These are phyloP conservation scores for Ceramica pisi DNA, from an alignment of 2,888 invertebrate genomes.

Conservation along the genomic window DNA sequence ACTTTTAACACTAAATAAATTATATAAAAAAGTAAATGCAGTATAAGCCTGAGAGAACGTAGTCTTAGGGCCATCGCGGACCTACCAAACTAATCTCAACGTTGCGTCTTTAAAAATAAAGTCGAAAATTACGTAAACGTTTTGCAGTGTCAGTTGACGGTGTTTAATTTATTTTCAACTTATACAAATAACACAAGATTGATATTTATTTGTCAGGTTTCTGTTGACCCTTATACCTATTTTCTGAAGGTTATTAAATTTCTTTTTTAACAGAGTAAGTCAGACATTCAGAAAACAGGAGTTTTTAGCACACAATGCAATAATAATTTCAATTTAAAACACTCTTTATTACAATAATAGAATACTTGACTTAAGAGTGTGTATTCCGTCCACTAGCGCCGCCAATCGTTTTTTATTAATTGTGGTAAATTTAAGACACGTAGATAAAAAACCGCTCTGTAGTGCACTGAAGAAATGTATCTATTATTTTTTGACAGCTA, in stretches of 20 bases:
- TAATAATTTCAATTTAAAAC: neutral
- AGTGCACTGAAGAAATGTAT: too few relatives aligned
- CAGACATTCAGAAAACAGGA: slow-evolving; percentile 5
- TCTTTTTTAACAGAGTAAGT: neutral
- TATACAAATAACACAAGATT: neutral
- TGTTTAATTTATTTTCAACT: neutral
- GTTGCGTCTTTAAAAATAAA: neutral
- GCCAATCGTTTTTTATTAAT: too few relatives aligned
- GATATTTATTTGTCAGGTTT: neutral
- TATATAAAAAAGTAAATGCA: slow-evolving; percentile 64
- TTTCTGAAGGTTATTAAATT: neutral
- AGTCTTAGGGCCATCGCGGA: neutral
- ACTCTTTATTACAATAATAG: neutral
- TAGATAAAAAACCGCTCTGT: too few relatives aligned
- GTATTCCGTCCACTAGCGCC: too few relatives aligned
- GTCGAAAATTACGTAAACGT: neutral
- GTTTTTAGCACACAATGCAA: slow-evolving; percentile 6
- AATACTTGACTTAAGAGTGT: slow-evolving; percentile 3
- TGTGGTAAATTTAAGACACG: too few relatives aligned
- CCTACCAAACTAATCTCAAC: neutral
- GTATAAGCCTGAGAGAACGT: slow-evolving; percentile 43
- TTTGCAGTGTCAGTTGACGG: too few relatives aligned
- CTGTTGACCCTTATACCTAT: too few relatives aligned
- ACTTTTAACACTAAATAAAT: slow-evolving; percentile 27
- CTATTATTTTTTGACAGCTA: too few relatives aligned